Conservation (phyloP, 1,140 invertebrate genomes). For the Megalopta genalis region DNA sequence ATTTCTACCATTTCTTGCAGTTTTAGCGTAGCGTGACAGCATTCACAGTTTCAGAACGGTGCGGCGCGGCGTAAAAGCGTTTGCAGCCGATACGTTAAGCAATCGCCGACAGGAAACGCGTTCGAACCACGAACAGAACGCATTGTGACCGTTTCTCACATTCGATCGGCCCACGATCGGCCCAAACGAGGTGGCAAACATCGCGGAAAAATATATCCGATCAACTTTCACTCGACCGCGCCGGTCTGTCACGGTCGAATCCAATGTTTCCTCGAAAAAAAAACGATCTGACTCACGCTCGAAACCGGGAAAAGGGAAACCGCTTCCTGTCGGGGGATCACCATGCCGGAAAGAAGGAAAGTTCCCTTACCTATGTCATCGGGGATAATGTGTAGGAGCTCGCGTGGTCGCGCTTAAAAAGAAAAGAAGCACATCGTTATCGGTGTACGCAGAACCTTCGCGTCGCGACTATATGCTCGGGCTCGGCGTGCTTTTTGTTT, state of each 20-base stretch:
- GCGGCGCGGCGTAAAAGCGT: too few species aligned
- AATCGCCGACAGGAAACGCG: too few species aligned
- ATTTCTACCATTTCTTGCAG: too few species aligned
- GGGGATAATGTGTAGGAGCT: neutral
- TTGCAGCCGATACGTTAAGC: too few species aligned
- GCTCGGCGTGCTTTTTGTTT: neutral
- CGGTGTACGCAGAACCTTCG: neutral
- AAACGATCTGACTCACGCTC: neutral
- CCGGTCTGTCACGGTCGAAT: neutral
- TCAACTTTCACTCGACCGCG: neutral
- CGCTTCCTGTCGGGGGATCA: neutral
- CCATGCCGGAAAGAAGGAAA: neutral
- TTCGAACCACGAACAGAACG: too few species aligned
- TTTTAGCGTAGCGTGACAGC: too few species aligned
- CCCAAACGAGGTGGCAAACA: neutral
- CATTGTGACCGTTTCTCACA: too few species aligned
- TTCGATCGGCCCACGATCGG: too few species aligned
- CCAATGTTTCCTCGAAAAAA: neutral
- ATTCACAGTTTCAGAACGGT: too few species aligned
- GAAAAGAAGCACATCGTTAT: neutral
- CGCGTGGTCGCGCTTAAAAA: neutral
- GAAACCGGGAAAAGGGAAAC: neutral
- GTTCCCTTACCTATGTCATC: conserved; percentile 15
- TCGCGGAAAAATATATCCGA: neutral
- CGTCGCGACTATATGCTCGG: neutral